These are phyloP conservation scores for Drosophila parthenogenetica DNA, from an alignment of 2,888 invertebrate genomes.

Conservation along the genomic window DNA sequence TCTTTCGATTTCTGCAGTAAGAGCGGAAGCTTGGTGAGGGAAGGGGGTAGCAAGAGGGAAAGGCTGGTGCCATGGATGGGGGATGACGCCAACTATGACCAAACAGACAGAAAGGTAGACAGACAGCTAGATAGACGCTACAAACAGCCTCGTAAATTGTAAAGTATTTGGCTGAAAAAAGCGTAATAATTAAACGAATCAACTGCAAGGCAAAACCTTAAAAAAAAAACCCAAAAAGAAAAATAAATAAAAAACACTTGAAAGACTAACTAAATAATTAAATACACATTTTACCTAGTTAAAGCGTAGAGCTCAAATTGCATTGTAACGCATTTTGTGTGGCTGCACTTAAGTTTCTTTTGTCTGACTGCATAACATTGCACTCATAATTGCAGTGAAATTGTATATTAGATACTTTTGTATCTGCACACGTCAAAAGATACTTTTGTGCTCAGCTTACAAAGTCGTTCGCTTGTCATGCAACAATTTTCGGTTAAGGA, in stretches of 20 bases:
- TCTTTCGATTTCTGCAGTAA: constrained; percentile 17
- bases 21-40: background rate
- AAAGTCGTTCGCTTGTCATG: constrained; percentile 2
- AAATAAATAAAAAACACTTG: constrained; percentile 13
- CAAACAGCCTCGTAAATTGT: constrained; percentile 54
- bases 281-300: constrained; percentile 24
- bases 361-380: constrained; percentile 13
- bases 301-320: constrained; percentile 6
- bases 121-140: constrained; percentile 15
- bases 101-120: constrained; percentile 2
- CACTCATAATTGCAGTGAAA: constrained; percentile 19
- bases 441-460: constrained; percentile 8
- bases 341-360: background rate
- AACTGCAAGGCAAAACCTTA: constrained; percentile 25
- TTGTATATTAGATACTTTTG: constrained; percentile 8
- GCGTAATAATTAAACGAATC: constrained; percentile 71
- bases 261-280: constrained; percentile 1
- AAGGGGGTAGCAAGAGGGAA: background rate
- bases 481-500: background rate
- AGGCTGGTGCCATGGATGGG: background rate
- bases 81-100: constrained; percentile 20
- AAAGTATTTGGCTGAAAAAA: constrained; percentile 43
- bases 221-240: background rate
- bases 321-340: constrained; percentile 12
- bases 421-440: background rate